These are phyloP conservation scores for Drosophila nannoptera DNA, from an alignment of 1,140 invertebrate species.

Conservation along the genomic window DNA sequence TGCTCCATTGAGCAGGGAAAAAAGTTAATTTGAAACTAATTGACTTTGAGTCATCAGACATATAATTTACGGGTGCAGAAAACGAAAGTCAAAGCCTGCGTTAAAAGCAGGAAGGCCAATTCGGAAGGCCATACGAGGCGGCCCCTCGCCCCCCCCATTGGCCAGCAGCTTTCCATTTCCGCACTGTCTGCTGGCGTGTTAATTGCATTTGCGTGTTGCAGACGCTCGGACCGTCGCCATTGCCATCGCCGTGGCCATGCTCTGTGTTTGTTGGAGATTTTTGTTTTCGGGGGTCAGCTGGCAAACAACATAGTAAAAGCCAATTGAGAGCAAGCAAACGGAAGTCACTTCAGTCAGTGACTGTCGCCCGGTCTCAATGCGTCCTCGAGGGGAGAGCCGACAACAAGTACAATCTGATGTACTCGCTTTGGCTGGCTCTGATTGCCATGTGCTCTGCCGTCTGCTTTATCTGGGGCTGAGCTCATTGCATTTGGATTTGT, in stretches of 20 bases:
- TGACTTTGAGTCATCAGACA: conserved; percentile 65
- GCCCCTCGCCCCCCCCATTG: conserved; percentile 14
- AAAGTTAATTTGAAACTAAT: conserved; percentile 74
- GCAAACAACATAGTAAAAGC: conserved; percentile 71
- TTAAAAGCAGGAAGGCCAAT: conserved; percentile 32
- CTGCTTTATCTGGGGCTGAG: conserved; percentile 33
- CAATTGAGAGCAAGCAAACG: conserved; percentile 45
- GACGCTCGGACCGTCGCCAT: conserved; percentile 33
- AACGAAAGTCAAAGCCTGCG: conserved; percentile 16
- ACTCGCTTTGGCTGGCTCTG: conserved; percentile 34
- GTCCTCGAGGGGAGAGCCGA: conserved; percentile 26
- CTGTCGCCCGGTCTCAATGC: conserved; percentile 17
- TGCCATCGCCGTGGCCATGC: not conserved
- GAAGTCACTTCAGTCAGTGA: conserved; percentile 49
- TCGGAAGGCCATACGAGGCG: conserved; percentile 21
- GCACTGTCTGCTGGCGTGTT: conserved; percentile 71
- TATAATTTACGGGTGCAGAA: conserved; percentile 46
- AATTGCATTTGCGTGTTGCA: conserved; percentile 77
- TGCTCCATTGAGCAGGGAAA: conserved; percentile 8
- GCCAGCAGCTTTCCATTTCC: conserved; percentile 64
- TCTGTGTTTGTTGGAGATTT: conserved; percentile 20
- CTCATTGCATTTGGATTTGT: conserved; percentile 59
- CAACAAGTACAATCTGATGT: conserved; percentile 59
- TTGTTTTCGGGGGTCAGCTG: conserved; percentile 42
- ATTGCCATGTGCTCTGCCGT: conserved; percentile 40